Evolutionary conservation across 2,797 vertebrate species (phyloP).

Genomic region (Sibirionetta formosa): DNA sequence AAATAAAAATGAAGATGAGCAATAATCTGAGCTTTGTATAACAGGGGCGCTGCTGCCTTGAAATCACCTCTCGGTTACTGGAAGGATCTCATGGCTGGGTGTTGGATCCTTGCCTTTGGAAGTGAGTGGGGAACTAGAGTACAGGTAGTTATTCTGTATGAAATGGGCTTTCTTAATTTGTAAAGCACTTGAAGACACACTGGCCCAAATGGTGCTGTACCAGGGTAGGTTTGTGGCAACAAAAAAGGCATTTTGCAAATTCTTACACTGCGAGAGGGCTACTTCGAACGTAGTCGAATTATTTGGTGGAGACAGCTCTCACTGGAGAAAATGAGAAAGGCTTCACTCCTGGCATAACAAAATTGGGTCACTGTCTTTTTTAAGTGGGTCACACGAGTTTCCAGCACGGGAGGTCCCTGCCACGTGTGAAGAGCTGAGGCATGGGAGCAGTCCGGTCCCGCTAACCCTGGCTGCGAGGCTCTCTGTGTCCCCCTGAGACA

Average conservation of each 20-base stretch:
- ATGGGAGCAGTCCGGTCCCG: neutral
- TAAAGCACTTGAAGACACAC: neutral
- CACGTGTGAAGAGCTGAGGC: neutral
- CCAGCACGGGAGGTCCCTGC: constrained; percentile 34
- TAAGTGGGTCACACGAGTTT: constrained; percentile 73
- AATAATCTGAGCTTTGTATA: neutral
- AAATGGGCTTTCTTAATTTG: neutral
- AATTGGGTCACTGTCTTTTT: constrained; percentile 68
- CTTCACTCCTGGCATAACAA: constrained; percentile 39
- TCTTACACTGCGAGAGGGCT: neutral
- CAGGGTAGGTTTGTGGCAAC: neutral
- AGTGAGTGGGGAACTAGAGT: neutral
- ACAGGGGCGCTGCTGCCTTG: neutral
- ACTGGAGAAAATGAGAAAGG: constrained; percentile 29
- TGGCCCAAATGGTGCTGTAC: neutral
- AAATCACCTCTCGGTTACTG: neutral
- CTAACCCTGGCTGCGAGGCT: neutral
- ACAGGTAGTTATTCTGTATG: neutral
- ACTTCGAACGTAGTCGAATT: neutral
- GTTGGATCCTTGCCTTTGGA: neutral
- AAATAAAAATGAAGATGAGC: neutral
- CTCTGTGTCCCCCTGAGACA: no score
- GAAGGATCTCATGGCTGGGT: neutral
- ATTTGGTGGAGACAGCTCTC: neutral
- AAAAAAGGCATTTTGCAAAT: neutral